Conservation (phyloP, 2,888 invertebrate genomes). For the Drosophila falleni region DNA sequence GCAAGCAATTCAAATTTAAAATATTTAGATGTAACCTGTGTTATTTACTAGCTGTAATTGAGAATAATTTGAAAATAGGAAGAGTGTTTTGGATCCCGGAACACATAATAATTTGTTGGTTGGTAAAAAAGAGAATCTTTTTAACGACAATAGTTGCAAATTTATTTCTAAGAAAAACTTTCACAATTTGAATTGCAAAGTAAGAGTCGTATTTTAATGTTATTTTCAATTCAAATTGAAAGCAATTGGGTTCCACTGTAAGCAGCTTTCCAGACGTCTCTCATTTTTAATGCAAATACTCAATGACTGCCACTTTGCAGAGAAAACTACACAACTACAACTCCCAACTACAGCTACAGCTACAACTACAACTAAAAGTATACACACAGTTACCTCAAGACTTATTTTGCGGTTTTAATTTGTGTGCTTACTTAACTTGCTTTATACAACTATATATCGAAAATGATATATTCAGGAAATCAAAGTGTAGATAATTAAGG, state of each 20-base stretch:
- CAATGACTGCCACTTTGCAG: constrained; percentile 63
- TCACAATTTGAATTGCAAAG: constrained; percentile 17
- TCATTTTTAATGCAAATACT: constrained; percentile 79
- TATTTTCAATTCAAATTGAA: constrained; percentile 15
- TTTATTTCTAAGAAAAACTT: background rate
- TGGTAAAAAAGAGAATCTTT: background rate
- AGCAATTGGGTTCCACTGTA: constrained; percentile 59
- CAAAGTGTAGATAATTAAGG: constrained; percentile 62
- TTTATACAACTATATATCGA: constrained; percentile 7
- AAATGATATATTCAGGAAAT: constrained; percentile 9
- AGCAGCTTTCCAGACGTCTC: constrained; percentile 68
- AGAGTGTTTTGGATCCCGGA: background rate
- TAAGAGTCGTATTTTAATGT: background rate
- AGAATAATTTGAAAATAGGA: background rate
- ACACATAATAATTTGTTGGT: background rate
- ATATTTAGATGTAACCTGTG: background rate
- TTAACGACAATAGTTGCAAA: background rate
- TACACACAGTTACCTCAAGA: constrained; percentile 56
- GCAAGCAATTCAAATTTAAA: background rate
- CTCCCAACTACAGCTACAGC: constrained; percentile 41
- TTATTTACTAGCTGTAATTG: constrained; percentile 2
- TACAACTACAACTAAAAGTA: constrained; percentile 38
- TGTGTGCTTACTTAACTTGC: constrained; percentile 41
- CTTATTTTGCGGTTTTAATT: constrained; percentile 77
- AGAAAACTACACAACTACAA: constrained; percentile 52